Percentiles rank a stretch among this genome's conserved stretches.
Evolutionary conservation across 64 coral and sea anemone genomes (phyloP).

Genomic region (Platygyra sinensis): DNA sequence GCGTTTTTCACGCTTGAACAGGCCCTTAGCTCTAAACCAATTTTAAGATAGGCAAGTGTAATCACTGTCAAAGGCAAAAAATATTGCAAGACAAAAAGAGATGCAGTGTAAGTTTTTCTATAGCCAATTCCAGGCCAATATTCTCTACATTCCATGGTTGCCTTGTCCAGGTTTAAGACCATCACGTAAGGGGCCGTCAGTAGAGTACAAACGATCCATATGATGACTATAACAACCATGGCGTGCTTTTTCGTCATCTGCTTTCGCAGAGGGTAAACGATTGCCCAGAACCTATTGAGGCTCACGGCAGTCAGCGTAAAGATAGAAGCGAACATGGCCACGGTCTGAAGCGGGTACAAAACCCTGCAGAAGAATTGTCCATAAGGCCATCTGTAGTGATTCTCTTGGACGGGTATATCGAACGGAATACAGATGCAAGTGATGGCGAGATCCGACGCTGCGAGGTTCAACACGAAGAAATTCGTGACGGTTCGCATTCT

Average conservation of each 20-base stretch:
- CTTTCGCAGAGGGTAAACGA: constrained; percentile 80
- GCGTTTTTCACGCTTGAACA: constrained; percentile 30
- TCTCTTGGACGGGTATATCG: constrained; percentile 93
- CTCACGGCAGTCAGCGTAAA: constrained; percentile 91
- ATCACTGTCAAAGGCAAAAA: constrained; percentile 79
- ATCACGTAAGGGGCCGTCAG: constrained; percentile 66
- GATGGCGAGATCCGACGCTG: constrained; percentile 84
- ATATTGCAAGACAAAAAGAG: constrained; percentile 84
- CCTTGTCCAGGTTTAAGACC: constrained; percentile 55
- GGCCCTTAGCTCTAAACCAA: constrained; percentile 71
- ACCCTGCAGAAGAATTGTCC: constrained; percentile 75
- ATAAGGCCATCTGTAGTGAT: constrained; percentile 86
- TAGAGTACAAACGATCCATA: constrained; percentile 70
- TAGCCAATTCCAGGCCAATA: constrained; percentile 59
- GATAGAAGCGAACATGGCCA: constrained; percentile 85
- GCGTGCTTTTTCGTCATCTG: constrained; percentile 82
- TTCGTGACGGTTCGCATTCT: constrained; percentile 97
- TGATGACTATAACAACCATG: constrained; percentile 43
- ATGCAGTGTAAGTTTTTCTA: constrained; percentile 85
- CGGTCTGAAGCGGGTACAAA: constrained; percentile 89
- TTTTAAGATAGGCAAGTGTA: constrained; percentile 69
- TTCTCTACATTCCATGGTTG: constrained; percentile 51
- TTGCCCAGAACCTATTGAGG: constrained; percentile 89
- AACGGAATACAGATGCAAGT: constrained; percentile 95
- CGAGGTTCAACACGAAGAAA: constrained; percentile 94